These are phyloP conservation scores for Drosophila basisetae DNA, from an alignment of 2,888 invertebrate species.

Conservation along the genomic window DNA sequence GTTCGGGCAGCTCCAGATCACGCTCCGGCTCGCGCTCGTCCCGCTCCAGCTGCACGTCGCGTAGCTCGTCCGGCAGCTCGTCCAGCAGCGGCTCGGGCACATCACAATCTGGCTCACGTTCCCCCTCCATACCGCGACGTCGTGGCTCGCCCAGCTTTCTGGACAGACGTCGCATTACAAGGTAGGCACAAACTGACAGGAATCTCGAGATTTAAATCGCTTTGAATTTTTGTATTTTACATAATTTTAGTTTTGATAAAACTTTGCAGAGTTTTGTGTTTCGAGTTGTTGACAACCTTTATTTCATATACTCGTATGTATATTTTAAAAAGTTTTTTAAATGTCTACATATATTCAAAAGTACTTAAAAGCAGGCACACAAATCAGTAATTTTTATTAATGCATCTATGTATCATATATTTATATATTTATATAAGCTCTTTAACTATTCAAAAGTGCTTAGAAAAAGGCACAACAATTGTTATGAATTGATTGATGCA, in stretches of 20 bases:
- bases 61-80: constrained; percentile 83
- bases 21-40: constrained; percentile 84
- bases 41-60: constrained; percentile 83
- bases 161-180: constrained; percentile 96
- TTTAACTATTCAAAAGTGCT: neutral
- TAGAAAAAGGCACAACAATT: too few relatives aligned
- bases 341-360: neutral
- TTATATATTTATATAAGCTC: neutral
- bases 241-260: constrained; percentile 4
- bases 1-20: constrained; percentile 81
- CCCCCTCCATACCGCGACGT: constrained; percentile 96
- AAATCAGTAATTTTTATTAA: too few relatives aligned
- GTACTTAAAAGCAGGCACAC: too few relatives aligned
- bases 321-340: neutral
- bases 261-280: constrained; percentile 22
- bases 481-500: too few relatives aligned
- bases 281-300: neutral
- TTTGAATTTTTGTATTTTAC: neutral
- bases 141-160: constrained; percentile 97
- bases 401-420: neutral
- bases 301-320: neutral
- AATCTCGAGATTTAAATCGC: neutral
- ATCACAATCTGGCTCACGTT: constrained; percentile 87
- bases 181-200: constrained; percentile 87
- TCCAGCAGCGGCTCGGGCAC: constrained; percentile 80